phyloP scores from a whole-genome alignment of 1,140 invertebrate genomes.

The Ceratitis capitata region DNA sequence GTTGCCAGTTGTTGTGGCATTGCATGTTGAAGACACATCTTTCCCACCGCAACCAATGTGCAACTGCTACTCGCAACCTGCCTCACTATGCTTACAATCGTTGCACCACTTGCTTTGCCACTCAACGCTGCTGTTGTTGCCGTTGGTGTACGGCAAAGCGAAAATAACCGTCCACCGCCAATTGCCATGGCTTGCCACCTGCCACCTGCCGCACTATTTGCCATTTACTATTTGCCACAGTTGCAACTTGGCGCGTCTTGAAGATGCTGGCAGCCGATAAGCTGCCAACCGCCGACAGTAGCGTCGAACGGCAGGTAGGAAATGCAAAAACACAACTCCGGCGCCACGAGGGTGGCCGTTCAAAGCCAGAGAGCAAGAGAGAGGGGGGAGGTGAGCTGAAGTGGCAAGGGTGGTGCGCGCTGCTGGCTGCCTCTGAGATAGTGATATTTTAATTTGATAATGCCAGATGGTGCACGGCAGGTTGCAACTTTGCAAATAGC shows the following conservation, averaged over 20 bases:
- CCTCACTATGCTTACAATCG: background rate
- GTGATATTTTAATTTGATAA: conserved; percentile 36
- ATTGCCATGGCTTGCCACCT: conserved; percentile 7
- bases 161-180: conserved; percentile 8
- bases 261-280: conserved; percentile 25
- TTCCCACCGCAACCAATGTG: background rate
- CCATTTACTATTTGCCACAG: conserved; percentile 22
- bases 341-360: background rate
- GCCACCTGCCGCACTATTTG: conserved; percentile 22
- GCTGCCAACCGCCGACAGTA: background rate
- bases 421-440: background rate
- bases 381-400: too few species aligned
- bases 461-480: conserved; percentile 13
- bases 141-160: background rate
- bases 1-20: conserved; percentile 10
- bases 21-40: conserved; percentile 7
- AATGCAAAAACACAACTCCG: background rate
- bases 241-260: background rate
- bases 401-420: too few species aligned
- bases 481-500: background rate
- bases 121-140: background rate
- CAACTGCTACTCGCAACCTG: background rate
- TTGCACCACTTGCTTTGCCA: conserved; percentile 8
- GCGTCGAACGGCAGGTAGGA: background rate
- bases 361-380: background rate